Conservation (phyloP, 2,113 vertebrate genomes). For the Mormoops blainvillei region DNA sequence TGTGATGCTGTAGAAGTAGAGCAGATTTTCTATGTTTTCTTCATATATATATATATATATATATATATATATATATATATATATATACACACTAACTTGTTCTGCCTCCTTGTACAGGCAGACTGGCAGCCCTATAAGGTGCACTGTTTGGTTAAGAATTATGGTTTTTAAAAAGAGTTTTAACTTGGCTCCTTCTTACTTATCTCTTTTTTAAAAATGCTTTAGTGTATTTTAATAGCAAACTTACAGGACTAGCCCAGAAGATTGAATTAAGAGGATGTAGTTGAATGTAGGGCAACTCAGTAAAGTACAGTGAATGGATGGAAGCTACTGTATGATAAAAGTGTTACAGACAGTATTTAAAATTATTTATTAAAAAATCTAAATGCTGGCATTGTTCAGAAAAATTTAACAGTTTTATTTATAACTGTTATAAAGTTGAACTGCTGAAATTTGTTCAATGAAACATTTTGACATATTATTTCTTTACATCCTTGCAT, state of each 20-base stretch:
- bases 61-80: neutral
- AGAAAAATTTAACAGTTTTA: constrained; percentile 83
- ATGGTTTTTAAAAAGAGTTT: neutral
- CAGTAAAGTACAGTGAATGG: constrained; percentile 81
- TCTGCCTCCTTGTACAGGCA: neutral
- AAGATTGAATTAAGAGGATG: constrained; percentile 83
- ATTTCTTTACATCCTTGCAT: neutral
- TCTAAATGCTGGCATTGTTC: constrained; percentile 84
- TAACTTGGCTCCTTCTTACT: neutral
- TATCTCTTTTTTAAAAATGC: constrained; percentile 29
- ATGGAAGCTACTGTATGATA: constrained; percentile 80
- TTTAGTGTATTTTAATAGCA: constrained; percentile 85
- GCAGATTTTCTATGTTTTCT: neutral
- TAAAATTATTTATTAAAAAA: constrained; percentile 79
- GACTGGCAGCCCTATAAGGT: neutral
- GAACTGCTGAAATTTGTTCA: constrained; percentile 77
- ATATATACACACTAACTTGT: neutral
- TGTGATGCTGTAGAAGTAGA: neutral
- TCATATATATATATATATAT: neutral
- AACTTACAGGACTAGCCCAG: constrained; percentile 82
- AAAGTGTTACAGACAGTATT: constrained; percentile 81
- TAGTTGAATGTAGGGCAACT: constrained; percentile 39
- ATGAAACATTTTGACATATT: constrained; percentile 73
- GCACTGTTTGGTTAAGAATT: neutral
- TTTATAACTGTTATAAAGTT: constrained; percentile 83